These are phyloP conservation scores for Stenolophus ochropezus DNA, from an alignment of 2,888 invertebrate genomes.

Conservation along the genomic window DNA sequence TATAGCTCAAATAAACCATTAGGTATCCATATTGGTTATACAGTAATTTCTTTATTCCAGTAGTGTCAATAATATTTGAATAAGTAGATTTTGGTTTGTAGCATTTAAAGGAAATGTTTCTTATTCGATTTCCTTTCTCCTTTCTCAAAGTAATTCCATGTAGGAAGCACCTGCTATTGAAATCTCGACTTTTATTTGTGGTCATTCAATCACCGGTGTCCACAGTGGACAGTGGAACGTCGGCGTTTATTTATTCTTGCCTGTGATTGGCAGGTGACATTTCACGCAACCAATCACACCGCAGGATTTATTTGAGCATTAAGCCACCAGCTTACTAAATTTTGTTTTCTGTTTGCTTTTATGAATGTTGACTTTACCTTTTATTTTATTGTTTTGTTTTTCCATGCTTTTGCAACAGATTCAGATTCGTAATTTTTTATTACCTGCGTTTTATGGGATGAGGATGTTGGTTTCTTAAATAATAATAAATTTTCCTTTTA, in stretches of 20 bases:
- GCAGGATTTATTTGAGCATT: slow-evolving; percentile 6
- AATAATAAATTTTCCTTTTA: slow-evolving; percentile 4
- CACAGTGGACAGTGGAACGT: background rate
- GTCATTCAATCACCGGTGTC: background rate
- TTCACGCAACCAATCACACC: slow-evolving; percentile 29
- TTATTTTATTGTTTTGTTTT: slow-evolving; percentile 19
- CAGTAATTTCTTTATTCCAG: too few species aligned
- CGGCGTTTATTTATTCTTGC: slow-evolving; percentile 26
- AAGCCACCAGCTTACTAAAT: background rate
- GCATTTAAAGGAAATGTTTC: too few species aligned
- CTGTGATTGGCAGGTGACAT: slow-evolving; percentile 49
- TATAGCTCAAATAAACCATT: too few species aligned
- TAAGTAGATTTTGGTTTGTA: too few species aligned
- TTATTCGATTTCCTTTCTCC: too few species aligned
- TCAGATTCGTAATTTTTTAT: slow-evolving; percentile 12
- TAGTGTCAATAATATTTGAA: too few species aligned
- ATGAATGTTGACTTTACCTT: slow-evolving; percentile 25
- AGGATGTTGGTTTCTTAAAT: background rate
- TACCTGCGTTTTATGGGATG: background rate
- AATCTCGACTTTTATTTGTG: background rate
- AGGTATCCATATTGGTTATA: too few species aligned
- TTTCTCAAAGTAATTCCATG: background rate
- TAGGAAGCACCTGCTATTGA: background rate
- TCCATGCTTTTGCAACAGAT: background rate
- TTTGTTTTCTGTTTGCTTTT: background rate